Evolutionary conservation across 2,888 invertebrate species (phyloP).

Genomic region (Pheosia gnoma): DNA sequence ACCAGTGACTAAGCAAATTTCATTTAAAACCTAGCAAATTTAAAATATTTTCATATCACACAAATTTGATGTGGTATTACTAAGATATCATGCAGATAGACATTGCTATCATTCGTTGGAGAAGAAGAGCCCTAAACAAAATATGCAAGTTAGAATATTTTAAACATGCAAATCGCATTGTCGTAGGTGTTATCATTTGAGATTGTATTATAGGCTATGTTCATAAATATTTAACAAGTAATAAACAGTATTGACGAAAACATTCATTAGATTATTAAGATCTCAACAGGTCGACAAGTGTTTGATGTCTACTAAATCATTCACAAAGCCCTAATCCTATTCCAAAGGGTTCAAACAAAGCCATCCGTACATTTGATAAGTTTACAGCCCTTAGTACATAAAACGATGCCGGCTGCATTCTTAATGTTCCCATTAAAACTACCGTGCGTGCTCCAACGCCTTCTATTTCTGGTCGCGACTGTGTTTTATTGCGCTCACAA

Average conservation of each 20-base stretch:
- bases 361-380: conserved; percentile 41
- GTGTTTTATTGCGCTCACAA: conserved; percentile 41
- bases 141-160: neutral
- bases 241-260: neutral
- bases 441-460: conserved; percentile 50
- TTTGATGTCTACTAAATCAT: conserved; percentile 25
- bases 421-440: conserved; percentile 58
- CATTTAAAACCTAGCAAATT: too few species aligned
- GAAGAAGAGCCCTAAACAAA: neutral
- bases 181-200: neutral
- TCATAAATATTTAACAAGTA: neutral
- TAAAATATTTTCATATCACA: too few species aligned
- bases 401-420: conserved; percentile 52
- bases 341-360: conserved; percentile 40
- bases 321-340: conserved; percentile 32
- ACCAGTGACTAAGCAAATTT: too few species aligned
- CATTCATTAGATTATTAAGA: neutral
- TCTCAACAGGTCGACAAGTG: neutral
- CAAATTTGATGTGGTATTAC: neutral
- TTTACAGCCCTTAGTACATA: conserved; percentile 58
- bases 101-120: neutral
- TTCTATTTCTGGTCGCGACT: conserved; percentile 50
- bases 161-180: neutral
- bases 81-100: neutral
- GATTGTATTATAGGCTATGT: neutral